Percentiles rank a stretch among this genome's conserved stretches.
Evolutionary conservation across 2,888 invertebrate genomes (phyloP).

Genomic region (Oligia fasciuncula): DNA sequence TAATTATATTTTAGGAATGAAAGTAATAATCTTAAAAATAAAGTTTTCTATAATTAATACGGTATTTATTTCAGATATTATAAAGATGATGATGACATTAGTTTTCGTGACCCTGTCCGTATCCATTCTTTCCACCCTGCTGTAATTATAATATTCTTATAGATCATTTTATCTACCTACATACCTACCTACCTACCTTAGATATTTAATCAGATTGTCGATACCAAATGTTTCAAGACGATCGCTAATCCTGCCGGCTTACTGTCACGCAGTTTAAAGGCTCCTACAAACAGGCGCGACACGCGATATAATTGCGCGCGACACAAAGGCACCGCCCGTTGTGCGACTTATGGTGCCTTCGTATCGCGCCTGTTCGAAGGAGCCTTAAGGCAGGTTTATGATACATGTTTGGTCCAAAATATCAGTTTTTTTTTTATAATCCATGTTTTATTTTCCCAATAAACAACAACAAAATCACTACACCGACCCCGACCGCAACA

Average conservation of each 20-base stretch:
- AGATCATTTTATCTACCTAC: not conserved
- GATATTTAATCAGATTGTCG: not conserved
- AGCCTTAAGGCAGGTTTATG: not conserved
- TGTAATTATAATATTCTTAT: not conserved
- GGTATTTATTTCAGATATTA: too few relatives aligned
- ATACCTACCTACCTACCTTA: not conserved
- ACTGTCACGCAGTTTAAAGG: not conserved
- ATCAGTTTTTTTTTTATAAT: not conserved
- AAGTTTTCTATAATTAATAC: too few relatives aligned
- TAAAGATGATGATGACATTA: too few relatives aligned
- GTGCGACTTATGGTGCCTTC: too few relatives aligned
- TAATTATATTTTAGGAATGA: too few relatives aligned
- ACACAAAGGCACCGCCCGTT: too few relatives aligned
- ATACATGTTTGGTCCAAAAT: not conserved
- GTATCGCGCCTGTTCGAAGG: too few relatives aligned
- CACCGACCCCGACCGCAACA: not conserved
- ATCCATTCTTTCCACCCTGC: not conserved
- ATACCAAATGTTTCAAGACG: not conserved
- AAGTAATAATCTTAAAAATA: too few relatives aligned
- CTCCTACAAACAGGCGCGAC: too few relatives aligned
- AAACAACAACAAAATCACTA: not conserved
- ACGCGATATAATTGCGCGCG: too few relatives aligned
- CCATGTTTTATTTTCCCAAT: not conserved
- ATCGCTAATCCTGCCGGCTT: not conserved
- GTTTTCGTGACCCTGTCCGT: not conserved